Evolutionary conservation across 2,797 vertebrate species (phyloP).

Genomic region (Cyclopterus lumpus): DNA sequence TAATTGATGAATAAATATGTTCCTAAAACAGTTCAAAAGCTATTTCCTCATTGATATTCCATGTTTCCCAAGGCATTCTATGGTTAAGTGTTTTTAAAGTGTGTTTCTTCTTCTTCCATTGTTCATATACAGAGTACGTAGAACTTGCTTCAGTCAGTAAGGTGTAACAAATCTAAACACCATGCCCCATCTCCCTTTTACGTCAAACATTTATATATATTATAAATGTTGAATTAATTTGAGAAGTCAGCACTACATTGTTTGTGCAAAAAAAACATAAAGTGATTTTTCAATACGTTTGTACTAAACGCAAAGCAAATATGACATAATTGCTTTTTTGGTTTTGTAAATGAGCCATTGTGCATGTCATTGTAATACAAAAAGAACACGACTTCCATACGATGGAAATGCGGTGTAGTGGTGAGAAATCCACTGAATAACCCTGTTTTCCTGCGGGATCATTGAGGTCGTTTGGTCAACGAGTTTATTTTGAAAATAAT

Average conservation of each 20-base stretch:
- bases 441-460: background rate
- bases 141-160: background rate
- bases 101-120: no score
- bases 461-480: background rate
- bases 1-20: background rate
- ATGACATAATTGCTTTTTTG: background rate
- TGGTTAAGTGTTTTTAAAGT: background rate
- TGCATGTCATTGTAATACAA: background rate
- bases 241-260: background rate
- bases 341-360: background rate
- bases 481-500: conserved; percentile 50
- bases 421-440: background rate
- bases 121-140: no score
- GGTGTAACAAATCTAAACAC: no score
- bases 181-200: no score
- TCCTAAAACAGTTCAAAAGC: background rate
- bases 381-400: background rate
- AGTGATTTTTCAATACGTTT: no score
- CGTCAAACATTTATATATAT: background rate
- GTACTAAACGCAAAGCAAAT: background rate
- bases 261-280: background rate
- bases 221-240: background rate
- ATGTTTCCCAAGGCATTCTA: no score
- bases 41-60: no score
- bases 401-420: background rate